Conservation (phyloP, 1,140 invertebrate genomes). For the Helicoverpa zea region DNA sequence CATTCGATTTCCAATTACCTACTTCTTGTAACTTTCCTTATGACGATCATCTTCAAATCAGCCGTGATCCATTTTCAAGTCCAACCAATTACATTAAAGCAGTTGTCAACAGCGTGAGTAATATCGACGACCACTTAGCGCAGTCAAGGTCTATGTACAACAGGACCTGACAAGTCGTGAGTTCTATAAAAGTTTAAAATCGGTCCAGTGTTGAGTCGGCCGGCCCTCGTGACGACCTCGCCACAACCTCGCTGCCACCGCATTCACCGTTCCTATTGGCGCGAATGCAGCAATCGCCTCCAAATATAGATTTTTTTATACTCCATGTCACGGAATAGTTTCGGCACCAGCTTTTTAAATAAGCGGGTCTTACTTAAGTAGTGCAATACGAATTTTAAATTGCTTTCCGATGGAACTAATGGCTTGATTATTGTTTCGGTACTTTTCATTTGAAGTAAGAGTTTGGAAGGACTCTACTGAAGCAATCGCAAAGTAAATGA, state of each 20-base stretch:
- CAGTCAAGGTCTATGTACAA: slow-evolving; percentile 51
- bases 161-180: slow-evolving; percentile 57
- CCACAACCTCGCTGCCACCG: slow-evolving; percentile 66
- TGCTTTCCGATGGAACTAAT: slow-evolving; percentile 47
- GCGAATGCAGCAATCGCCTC: slow-evolving; percentile 70
- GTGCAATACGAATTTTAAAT: slow-evolving; percentile 54
- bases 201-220: slow-evolving; percentile 49
- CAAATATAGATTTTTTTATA: slow-evolving; percentile 78
- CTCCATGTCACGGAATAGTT: slow-evolving; percentile 63
- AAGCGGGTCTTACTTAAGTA: slow-evolving; percentile 53
- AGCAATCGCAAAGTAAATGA: background rate
- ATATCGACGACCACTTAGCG: slow-evolving; percentile 50
- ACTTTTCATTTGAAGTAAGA: slow-evolving; percentile 24
- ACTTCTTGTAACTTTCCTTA: background rate
- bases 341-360: slow-evolving; percentile 50
- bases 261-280: slow-evolving; percentile 80
- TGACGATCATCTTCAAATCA: slow-evolving; percentile 26
- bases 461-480: slow-evolving; percentile 1
- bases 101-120: slow-evolving; percentile 48
- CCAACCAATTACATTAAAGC: slow-evolving; percentile 27
- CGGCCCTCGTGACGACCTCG: slow-evolving; percentile 71
- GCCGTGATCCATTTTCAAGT: slow-evolving; percentile 9
- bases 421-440: slow-evolving; percentile 46
- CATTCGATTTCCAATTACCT: background rate
- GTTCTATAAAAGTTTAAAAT: slow-evolving; percentile 60